Evolutionary conservation across 2,113 vertebrate genomes (phyloP), one percentile per base, ranked within the genome.

Genomic region (Takifugu flavidus): DNA sequence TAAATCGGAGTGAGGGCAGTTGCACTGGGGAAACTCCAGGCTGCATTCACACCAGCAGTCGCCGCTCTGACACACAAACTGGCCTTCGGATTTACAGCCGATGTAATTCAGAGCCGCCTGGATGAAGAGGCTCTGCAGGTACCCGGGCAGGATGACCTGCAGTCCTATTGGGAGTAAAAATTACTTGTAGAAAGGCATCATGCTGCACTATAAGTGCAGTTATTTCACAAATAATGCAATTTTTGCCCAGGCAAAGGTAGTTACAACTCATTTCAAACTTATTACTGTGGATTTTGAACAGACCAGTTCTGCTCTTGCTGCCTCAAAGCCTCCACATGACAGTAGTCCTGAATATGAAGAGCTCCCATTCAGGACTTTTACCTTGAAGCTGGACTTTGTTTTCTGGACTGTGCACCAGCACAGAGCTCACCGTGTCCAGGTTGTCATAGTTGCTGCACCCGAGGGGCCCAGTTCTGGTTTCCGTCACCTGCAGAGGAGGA

Each of bases 381-480:
- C 97, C 97, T 77, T 95, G 94, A 26, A 99, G 89, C 63, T 98
- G 95, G 62, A 99, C 93, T 84, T 95, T 97, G 92, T 98, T 99
- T 82, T 99, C 97, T 0, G 96, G 95, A 83, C 96, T 98, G 89
- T 98, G 96, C 45, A 98, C 96, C 86, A 99, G 87, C 6, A 99
- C 97, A 0, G 97, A 99, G 80, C 96, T 99, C 88, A 99, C 96
- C 0, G 96, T 98, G 85, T 99, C 97, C 80, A 99, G 91, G 79
- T 98, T 99, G 90, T 98, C 97, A 26, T 99, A 99, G 89, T 98
- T 98, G 89, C 96, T 98, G 92, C 97, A 99, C 74, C 97, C 97
- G 0, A 99, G 92, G 0, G 97, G 97, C 20, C 97, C 97, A 0
- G 96, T 99, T 86, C 97, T 92, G 20, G 96, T 99, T 88, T 99